phyloP scores from a whole-genome alignment of 1,140 invertebrate genomes.

The Drosophila pectinifera region DNA sequence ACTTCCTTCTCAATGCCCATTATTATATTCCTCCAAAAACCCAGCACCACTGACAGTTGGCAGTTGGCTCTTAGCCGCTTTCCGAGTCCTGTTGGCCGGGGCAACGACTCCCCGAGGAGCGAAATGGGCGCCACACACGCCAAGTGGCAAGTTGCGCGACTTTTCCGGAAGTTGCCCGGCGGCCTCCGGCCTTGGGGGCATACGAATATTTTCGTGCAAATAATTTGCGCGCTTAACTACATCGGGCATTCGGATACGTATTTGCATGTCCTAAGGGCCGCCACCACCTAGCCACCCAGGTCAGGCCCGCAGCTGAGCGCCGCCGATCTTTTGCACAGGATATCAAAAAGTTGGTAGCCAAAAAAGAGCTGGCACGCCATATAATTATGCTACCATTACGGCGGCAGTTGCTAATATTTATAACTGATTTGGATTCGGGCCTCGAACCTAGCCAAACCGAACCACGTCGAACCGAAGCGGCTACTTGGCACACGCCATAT shows the following conservation, averaged over 20 bases:
- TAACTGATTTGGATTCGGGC: slow-evolving; percentile 57
- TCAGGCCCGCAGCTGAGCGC: neutral
- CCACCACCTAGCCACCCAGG: too few species aligned
- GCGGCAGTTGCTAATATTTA: slow-evolving; percentile 60
- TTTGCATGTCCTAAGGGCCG: slow-evolving; percentile 44
- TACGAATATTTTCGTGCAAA: slow-evolving; percentile 82
- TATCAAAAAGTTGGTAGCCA: slow-evolving; percentile 43
- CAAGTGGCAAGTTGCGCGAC: slow-evolving; percentile 68
- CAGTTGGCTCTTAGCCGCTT: neutral
- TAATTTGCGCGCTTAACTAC: slow-evolving; percentile 80
- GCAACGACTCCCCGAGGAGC: slow-evolving; percentile 50
- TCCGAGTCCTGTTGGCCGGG: slow-evolving; percentile 13
- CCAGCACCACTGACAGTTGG: slow-evolving; percentile 10
- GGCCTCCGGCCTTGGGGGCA: slow-evolving; percentile 35
- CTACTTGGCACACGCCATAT: slow-evolving; percentile 61
- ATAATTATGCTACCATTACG: slow-evolving; percentile 77
- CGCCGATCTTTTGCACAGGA: slow-evolving; percentile 40
- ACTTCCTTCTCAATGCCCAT: neutral
- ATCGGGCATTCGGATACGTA: slow-evolving; percentile 68
- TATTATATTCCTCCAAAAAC: neutral
- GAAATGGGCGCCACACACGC: slow-evolving; percentile 79
- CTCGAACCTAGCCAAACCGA: neutral
- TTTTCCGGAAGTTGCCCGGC: slow-evolving; percentile 64
- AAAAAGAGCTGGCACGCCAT: slow-evolving; percentile 28
- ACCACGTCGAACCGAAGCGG: slow-evolving; percentile 1